Evolutionary conservation across 2,113 vertebrate genomes (phyloP), one percentile per base, ranked within the genome.

Genomic region (Circaetus cinerascens): DNA sequence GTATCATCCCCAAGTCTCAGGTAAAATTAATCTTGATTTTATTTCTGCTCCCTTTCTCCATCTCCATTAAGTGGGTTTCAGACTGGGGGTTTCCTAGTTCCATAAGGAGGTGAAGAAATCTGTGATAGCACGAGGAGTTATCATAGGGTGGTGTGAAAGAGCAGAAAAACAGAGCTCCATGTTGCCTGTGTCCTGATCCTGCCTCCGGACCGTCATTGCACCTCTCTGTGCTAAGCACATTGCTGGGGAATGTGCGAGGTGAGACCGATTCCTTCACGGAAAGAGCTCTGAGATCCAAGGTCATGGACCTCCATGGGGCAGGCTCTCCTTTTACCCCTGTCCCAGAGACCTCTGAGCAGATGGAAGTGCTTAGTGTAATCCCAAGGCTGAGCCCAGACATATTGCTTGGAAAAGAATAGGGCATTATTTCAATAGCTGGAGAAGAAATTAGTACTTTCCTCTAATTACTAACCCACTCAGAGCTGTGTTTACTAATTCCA

Each of bases 1-100:
- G 99, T 12, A 97, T 99, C 76, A 97, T 99, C 94, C 99, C 99
- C 41, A 99, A 99, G 93, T 98, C 99, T 15, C 98, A 99, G 99
- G 99, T 99, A 97, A 94, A 81, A 27, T 45, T 40, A 18, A 29
- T n/a, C 51, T 29, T 41, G 25, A 4, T 40, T 86, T 72, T 6
- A 26, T n/a, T 73, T 20, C 71, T 36, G 6, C 14, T 53, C 34
- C 32, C 25, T 36, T 66, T 48, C 45, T 43, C 34, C 41, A 8
- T 1, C 9, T 16, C 63, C 16, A 3, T 59, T 43, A 9, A 21
- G 20, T 50, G 57, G 13, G 12, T 72, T 45, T 75, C 62, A 62
- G 10, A 4, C 25, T 34, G 40, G 10, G 27, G 20, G 38, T 18
- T 48, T 74, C 55, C 21, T n/a, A 5, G 17, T 45, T 45, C 36